Evolutionary conservation across 92 coral and sea anemone species (phyloP).

Genomic region (Pocillopora grandis): DNA sequence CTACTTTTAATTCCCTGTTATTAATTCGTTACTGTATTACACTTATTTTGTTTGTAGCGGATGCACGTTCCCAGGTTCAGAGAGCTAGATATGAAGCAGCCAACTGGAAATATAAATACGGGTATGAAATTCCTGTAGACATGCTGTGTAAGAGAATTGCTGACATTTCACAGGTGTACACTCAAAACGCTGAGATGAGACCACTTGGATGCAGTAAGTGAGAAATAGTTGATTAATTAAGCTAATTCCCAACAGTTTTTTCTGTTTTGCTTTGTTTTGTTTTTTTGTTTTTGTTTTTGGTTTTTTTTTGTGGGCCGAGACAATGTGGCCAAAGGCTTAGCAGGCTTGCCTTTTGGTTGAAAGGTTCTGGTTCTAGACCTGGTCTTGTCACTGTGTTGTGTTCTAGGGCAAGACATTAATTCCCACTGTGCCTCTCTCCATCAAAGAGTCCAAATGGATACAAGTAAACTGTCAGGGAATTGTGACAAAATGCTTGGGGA

Average conservation of each 20-base stretch:
- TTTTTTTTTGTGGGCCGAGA: too few species aligned
- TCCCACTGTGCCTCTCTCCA: too few species aligned
- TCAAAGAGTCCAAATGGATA: too few species aligned
- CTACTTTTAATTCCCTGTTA: not conserved
- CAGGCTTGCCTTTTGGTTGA: too few species aligned
- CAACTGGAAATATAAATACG: conserved; percentile 97
- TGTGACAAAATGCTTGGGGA: too few species aligned
- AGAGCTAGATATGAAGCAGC: conserved; percentile 98
- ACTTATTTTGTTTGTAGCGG: conserved; percentile 59
- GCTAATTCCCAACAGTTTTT: not conserved
- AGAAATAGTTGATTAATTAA: too few species aligned
- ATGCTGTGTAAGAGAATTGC: conserved; percentile 96
- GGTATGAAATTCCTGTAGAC: conserved; percentile 97
- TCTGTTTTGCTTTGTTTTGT: not conserved
- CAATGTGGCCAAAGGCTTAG: too few species aligned
- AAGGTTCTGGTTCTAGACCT: too few species aligned
- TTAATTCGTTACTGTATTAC: not conserved
- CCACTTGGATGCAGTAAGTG: conserved; percentile 97
- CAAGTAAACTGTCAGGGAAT: too few species aligned
- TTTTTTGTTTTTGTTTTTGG: not conserved
- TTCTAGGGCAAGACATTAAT: too few species aligned
- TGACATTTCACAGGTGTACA: conserved; percentile 96
- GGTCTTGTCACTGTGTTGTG: too few species aligned
- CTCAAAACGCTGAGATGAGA: conserved; percentile 98
- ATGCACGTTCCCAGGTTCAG: conserved; percentile 96